These are phyloP conservation scores for Bagarius yarrelli DNA, from an alignment of 2,113 vertebrate genomes.

Conservation along the genomic window DNA sequence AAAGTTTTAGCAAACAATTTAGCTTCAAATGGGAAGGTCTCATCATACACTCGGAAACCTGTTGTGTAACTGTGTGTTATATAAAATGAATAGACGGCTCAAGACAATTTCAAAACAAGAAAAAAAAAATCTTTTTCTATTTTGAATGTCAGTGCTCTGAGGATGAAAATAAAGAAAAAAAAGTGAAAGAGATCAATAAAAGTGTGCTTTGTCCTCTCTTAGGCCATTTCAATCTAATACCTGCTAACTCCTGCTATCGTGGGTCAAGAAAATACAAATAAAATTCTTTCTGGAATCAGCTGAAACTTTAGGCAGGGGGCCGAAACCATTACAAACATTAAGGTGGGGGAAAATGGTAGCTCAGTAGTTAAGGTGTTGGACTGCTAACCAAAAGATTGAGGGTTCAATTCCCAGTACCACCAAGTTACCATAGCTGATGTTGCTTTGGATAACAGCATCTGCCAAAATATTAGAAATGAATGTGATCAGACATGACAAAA, in stretches of 20 bases:
- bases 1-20: constrained; percentile 38
- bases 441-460: too few relatives aligned
- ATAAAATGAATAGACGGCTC: constrained; percentile 18
- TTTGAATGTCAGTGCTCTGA: background rate
- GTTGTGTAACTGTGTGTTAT: constrained; percentile 49
- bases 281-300: background rate
- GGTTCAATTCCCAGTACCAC: too few relatives aligned
- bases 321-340: too few relatives aligned
- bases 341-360: too few relatives aligned
- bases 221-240: constrained; percentile 31
- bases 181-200: constrained; percentile 48
- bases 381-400: too few relatives aligned
- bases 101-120: background rate
- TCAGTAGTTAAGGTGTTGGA: too few relatives aligned
- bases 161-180: constrained; percentile 21
- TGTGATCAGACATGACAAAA: too few relatives aligned
- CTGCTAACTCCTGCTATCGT: background rate
- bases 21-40: constrained; percentile 5
- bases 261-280: background rate
- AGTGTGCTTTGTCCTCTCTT: constrained; percentile 47
- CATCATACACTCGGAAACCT: constrained; percentile 2
- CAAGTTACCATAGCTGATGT: too few relatives aligned
- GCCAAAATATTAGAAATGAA: too few relatives aligned
- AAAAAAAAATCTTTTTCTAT: constrained; percentile 14
- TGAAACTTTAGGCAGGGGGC: too few relatives aligned